Conservation (phyloP, 2,113 vertebrate genomes). For the Hypocryptadius cinnamomeus region DNA sequence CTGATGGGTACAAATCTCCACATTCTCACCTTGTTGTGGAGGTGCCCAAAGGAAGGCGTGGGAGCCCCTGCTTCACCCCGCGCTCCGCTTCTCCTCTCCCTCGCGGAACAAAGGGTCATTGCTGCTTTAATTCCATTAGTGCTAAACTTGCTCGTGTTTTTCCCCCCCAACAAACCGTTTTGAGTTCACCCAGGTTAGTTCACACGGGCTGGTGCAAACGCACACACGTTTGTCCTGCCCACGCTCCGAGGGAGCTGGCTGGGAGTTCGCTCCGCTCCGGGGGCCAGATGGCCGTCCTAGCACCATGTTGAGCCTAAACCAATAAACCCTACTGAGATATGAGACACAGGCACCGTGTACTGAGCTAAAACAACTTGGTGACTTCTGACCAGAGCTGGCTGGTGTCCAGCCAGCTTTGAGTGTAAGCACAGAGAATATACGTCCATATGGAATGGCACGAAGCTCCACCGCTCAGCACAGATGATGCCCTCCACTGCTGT, state of each 20-base stretch:
- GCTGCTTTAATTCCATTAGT: background rate
- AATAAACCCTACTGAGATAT: constrained; percentile 14
- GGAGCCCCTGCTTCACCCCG: accelerated
- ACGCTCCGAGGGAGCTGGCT: background rate
- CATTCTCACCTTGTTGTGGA: background rate
- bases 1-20: background rate
- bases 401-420: constrained; percentile 36
- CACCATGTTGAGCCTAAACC: background rate
- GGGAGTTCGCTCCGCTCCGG: background rate
- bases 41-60: background rate
- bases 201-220: background rate
- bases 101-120: background rate
- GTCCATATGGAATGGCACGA: constrained; percentile 45
- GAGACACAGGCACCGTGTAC: constrained; percentile 1
- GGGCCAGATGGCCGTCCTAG: constrained; percentile 41
- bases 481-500: constrained; percentile 36
- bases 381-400: constrained; percentile 58
- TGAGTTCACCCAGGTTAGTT: background rate
- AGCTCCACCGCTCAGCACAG: constrained; percentile 12
- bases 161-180: accelerated
- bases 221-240: background rate
- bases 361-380: constrained; percentile 50
- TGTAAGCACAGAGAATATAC: background rate
- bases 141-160: background rate
- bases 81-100: accelerated